phyloP scores from a whole-genome alignment of 2,797 vertebrate genomes.

The Bradypus variegatus region DNA sequence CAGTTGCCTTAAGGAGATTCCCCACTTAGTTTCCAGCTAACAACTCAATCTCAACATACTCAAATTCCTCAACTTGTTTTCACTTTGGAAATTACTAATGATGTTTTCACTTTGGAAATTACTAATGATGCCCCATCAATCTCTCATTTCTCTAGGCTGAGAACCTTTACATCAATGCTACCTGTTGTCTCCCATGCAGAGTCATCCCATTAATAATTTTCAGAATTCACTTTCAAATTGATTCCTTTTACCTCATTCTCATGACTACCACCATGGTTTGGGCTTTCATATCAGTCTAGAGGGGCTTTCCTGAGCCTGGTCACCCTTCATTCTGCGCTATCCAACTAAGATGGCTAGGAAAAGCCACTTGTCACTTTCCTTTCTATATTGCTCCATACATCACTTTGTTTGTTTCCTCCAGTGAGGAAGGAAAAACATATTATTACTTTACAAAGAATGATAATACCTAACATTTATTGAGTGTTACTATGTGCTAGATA shows the following conservation, averaged over 20 bases:
- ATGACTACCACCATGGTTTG: neutral
- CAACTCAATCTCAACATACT: neutral
- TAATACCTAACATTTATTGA: slow-evolving; percentile 24
- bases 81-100: slow-evolving; percentile 18
- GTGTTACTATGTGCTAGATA: neutral
- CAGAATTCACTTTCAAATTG: slow-evolving; percentile 28
- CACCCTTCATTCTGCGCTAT: neutral
- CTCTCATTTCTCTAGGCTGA: neutral
- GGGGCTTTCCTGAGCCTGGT: slow-evolving; percentile 5
- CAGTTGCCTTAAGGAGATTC: neutral
- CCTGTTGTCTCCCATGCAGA: neutral
- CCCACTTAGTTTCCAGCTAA: neutral
- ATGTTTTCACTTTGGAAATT: neutral
- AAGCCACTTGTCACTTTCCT: neutral
- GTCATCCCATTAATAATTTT: neutral
- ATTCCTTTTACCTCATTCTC: slow-evolving; percentile 2
- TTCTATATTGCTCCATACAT: neutral
- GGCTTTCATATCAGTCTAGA: slow-evolving; percentile 12
- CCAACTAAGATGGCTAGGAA: slow-evolving; percentile 6
- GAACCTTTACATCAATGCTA: neutral
- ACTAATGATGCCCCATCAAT: neutral
- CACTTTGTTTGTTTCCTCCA: slow-evolving; percentile 18
- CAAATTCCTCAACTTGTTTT: neutral
- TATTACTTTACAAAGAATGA: neutral
- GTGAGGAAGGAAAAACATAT: slow-evolving; percentile 7